These are phyloP conservation scores for Agrypnia vestita DNA, from an alignment of 1,140 invertebrate genomes.

Conservation along the genomic window DNA sequence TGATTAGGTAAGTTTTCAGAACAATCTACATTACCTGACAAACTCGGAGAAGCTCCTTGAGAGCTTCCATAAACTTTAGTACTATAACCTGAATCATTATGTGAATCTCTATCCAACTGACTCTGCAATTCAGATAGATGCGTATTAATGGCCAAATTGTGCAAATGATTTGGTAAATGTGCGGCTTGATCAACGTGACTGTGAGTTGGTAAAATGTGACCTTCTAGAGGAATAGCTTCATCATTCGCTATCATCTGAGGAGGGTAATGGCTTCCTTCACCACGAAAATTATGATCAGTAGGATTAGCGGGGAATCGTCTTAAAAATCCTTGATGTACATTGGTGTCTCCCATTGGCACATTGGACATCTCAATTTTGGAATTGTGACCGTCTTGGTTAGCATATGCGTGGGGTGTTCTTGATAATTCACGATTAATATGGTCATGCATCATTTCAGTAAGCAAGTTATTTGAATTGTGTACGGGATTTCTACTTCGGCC, in stretches of 20 bases:
- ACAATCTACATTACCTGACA: constrained; percentile 76
- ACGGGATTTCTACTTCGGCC: constrained; percentile 68
- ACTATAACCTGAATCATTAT: constrained; percentile 86
- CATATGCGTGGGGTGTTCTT: constrained; percentile 70
- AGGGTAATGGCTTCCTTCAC: constrained; percentile 62
- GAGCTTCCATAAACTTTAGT: constrained; percentile 85
- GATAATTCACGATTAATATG: constrained; percentile 70
- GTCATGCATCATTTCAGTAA: constrained; percentile 73
- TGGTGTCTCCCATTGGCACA: constrained; percentile 66
- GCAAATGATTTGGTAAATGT: constrained; percentile 67
- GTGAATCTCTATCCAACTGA: constrained; percentile 77
- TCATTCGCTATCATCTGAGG: constrained; percentile 64
- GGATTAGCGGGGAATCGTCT: constrained; percentile 63
- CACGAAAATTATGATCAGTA: constrained; percentile 62
- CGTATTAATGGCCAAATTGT: constrained; percentile 71
- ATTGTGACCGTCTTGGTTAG: constrained; percentile 69
- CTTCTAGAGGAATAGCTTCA: constrained; percentile 35
- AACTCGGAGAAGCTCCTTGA: constrained; percentile 83
- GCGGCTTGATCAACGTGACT: constrained; percentile 59
- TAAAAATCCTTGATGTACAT: constrained; percentile 65
- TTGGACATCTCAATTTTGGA: constrained; percentile 71
- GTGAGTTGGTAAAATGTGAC: constrained; percentile 35
- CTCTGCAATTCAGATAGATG: constrained; percentile 71
- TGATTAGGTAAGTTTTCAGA: constrained; percentile 62
- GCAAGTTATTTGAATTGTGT: constrained; percentile 69